Conservation (phyloP, 2,113 vertebrate genomes). For the Malurus melanocephalus region DNA sequence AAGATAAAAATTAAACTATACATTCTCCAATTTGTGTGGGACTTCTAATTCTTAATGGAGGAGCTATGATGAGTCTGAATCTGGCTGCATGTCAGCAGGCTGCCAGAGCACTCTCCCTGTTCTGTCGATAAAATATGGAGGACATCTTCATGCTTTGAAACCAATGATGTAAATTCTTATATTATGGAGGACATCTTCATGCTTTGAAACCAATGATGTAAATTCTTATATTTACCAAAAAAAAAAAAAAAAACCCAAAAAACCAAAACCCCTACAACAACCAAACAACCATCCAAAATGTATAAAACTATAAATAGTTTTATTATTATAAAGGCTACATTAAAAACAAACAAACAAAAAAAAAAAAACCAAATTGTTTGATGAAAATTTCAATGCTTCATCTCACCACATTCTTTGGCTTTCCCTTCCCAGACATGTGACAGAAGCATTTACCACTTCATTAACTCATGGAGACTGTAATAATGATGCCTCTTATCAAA, state of each 20-base stretch:
- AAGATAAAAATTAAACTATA: not conserved
- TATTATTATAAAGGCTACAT: not conserved
- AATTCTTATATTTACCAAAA: not conserved
- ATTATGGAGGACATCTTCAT: too few species aligned
- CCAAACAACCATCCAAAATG: not conserved
- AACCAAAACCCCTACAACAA: not conserved
- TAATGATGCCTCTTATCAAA: constrained; percentile 19
- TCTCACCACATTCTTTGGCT: not conserved
- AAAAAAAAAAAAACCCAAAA: not conserved
- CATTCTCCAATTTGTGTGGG: not conserved
- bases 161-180: not conserved
- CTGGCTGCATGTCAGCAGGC: fast-evolving
- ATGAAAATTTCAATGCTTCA: not conserved
- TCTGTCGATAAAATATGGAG: not conserved
- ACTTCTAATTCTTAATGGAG: not conserved
- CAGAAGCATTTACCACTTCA: constrained; percentile 39
- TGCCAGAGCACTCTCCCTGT: not conserved
- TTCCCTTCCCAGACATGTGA: not conserved
- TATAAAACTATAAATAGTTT: not conserved
- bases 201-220: not conserved
- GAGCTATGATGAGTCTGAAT: not conserved
- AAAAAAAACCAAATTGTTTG: not conserved
- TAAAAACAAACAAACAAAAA: not conserved
- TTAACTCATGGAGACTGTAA: not conserved
- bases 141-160: not conserved